These are phyloP conservation scores for Orthosia gothica DNA, from an alignment of 2,888 invertebrate genomes.

Conservation along the genomic window DNA sequence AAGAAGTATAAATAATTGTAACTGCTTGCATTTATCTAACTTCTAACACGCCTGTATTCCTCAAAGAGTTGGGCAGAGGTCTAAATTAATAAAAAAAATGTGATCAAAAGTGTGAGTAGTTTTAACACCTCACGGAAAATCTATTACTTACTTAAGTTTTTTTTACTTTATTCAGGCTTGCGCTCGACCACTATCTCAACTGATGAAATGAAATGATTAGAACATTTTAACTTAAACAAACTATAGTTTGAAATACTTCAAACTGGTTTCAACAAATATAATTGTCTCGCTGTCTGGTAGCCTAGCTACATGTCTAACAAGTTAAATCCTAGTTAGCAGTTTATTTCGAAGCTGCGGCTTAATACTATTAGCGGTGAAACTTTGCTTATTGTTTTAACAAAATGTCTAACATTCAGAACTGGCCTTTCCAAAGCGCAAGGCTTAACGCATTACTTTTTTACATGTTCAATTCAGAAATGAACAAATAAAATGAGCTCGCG, in stretches of 20 bases:
- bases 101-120: too few relatives aligned
- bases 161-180: too few relatives aligned
- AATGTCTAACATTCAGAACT: background rate
- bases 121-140: background rate
- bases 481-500: constrained; percentile 1
- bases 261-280: background rate
- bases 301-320: background rate
- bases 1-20: background rate
- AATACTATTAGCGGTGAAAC: background rate
- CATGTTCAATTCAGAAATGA: background rate
- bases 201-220: too few relatives aligned
- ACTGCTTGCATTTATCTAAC: too few relatives aligned
- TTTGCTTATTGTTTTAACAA: background rate
- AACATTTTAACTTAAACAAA: background rate
- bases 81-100: too few relatives aligned
- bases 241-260: background rate
- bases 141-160: too few relatives aligned
- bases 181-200: too few relatives aligned
- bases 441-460: background rate
- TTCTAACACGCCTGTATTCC: too few relatives aligned
- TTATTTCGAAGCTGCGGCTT: background rate
- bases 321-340: background rate
- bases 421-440: background rate
- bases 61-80: too few relatives aligned
- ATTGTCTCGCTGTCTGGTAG: background rate